These are phyloP conservation scores for Amphipoea lucens DNA, from an alignment of 2,888 invertebrate genomes.

Conservation along the genomic window DNA sequence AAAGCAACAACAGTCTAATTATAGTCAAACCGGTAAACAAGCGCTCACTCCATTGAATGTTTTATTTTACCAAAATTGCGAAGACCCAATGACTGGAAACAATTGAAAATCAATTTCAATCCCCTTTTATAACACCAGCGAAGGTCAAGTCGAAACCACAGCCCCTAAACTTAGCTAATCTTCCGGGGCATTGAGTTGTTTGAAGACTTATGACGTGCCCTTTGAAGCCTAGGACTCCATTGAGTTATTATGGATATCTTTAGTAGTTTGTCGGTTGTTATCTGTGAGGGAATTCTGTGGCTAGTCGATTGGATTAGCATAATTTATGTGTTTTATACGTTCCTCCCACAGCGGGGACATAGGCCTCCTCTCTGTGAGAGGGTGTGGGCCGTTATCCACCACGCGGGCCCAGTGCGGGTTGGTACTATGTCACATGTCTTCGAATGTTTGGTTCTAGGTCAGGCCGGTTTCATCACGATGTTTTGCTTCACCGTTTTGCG, in stretches of 20 bases:
- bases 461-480: too few species aligned
- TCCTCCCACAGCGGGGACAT: too few species aligned
- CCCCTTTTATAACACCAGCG: slow-evolving; percentile 11
- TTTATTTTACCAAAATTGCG: slow-evolving; percentile 22
- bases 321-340: too few species aligned
- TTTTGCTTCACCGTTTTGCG: too few species aligned
- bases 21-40: background rate
- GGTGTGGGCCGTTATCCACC: too few species aligned
- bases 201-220: slow-evolving; percentile 22
- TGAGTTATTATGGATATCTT: slow-evolving; percentile 30
- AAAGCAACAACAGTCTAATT: background rate
- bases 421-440: too few species aligned
- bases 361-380: too few species aligned
- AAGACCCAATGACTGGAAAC: slow-evolving; percentile 30
- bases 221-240: slow-evolving; percentile 26
- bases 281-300: slow-evolving; percentile 1
- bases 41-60: background rate
- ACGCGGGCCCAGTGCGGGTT: too few species aligned
- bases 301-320: background rate
- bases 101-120: slow-evolving; percentile 48
- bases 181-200: slow-evolving; percentile 36
- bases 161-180: slow-evolving; percentile 40
- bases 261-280: slow-evolving; percentile 11
- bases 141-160: slow-evolving; percentile 43
- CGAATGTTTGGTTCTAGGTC: too few species aligned